Base-by-base conservation (phyloP, 2,113 vertebrate genomes). In the Toxotes jaculatrix region DNA sequence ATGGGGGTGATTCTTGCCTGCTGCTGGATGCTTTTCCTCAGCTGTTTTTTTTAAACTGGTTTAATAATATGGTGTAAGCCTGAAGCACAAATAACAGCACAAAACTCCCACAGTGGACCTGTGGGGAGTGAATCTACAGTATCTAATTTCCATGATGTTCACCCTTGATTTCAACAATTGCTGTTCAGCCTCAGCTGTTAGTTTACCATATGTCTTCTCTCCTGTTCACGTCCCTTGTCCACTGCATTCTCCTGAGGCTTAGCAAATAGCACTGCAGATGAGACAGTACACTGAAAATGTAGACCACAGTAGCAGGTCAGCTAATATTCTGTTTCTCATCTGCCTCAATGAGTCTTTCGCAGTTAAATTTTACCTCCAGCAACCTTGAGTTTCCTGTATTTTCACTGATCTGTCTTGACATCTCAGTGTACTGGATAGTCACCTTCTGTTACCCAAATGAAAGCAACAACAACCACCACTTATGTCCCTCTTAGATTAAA, bases 31-130 rank as follows among this genome's bases (percentile, higher is more conserved):
- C 13, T 74, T 60, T 68, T 74, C 57, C 57, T 32, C 57, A 57
- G 47, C 42, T 67, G 27, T 55, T 43, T 72, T 27, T 27, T 32
- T n/a, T 62, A 61, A 80, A 59, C 7, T 0, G 2, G 57, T 40
- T 63, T 69, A 74, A 80, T 82, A 64, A 67, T 62, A 64, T 51
- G 66, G 45, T 78, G 36, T 32, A 51, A 49, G 49, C 19, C 77
- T 38, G 5, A 43, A 34, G 51, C 72, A 77, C 45, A 77, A 74
- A 56, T 62, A 64, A 65, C 73, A 74, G 21, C 32, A 65, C 47
- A 45, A 45, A 70, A 74, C 49, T 71, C 77, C 77, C 77, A 65
- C 51, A 57, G 64, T 53, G 31, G 47, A 61, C 53, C 66, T 31
- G 36, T 19, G 27, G 31, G 55, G 62, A 78, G 64, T 64, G 4